Evolutionary conservation across 1,140 invertebrate species (phyloP).

Genomic region (Zaprionus inermis): DNA sequence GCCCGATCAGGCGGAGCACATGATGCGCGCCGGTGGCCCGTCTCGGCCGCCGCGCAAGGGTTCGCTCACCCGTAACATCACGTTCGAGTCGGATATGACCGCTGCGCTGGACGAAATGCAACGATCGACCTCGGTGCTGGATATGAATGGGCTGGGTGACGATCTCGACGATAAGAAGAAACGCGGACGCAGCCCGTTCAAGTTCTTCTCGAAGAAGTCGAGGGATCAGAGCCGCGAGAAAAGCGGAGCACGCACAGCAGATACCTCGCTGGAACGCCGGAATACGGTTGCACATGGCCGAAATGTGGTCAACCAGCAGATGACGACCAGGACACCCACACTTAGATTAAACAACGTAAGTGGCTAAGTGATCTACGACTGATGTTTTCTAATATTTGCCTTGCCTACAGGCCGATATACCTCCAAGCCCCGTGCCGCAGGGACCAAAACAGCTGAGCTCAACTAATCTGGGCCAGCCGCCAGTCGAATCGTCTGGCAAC

Average conservation of each 20-base stretch:
- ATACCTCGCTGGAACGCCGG: slow-evolving; percentile 71
- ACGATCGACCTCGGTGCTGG: slow-evolving; percentile 89
- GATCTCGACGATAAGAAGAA: slow-evolving; percentile 91
- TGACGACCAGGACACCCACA: slow-evolving; percentile 72
- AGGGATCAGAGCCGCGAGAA: slow-evolving; percentile 83
- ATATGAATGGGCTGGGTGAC: slow-evolving; percentile 88
- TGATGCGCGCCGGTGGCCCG: slow-evolving; percentile 86
- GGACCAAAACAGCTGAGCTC: slow-evolving; percentile 90
- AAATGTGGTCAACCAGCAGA: slow-evolving; percentile 78
- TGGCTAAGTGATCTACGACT: background rate
- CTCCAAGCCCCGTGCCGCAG: slow-evolving; percentile 85
- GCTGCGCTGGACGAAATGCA: slow-evolving; percentile 85
- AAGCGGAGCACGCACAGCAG: slow-evolving; percentile 47
- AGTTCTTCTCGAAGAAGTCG: slow-evolving; percentile 86
- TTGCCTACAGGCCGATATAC: slow-evolving; percentile 65
- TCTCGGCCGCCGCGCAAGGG: slow-evolving; percentile 90
- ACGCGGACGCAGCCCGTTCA: slow-evolving; percentile 94
- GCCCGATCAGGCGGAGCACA: slow-evolving; percentile 87
- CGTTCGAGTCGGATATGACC: slow-evolving; percentile 67
- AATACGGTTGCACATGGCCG: slow-evolving; percentile 80
- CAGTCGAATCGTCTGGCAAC: slow-evolving; percentile 91
- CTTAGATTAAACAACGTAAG: slow-evolving; percentile 70
- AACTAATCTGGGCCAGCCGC: slow-evolving; percentile 86
- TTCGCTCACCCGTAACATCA: slow-evolving; percentile 87
- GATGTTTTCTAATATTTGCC: background rate